Evolutionary conservation across 2,797 vertebrate species (phyloP), one percentile per base, ranked within the genome.

Genomic region (Sebastes matsubarae): DNA sequence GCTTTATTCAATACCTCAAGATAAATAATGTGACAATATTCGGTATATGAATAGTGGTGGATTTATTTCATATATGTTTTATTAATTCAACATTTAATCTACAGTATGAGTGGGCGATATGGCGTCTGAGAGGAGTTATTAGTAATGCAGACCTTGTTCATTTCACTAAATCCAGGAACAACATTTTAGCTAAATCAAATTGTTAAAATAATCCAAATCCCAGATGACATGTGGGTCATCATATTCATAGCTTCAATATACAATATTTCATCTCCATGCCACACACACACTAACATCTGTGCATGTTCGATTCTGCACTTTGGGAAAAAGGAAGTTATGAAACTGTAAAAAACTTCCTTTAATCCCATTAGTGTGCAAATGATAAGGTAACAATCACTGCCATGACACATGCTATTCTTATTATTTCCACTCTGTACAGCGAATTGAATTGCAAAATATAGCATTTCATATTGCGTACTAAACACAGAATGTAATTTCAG

Each of bases 371-470:
- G 14, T 42, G 14, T 16, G 38, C 9, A 54, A 22, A 54, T 54
- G 20, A n/a, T 11, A 54, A 54, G n/a, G 38, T 42, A 42, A 46
- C 22, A 59, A 25, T 25, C 14, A 18, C 57, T 27, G 25, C 3
- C 22, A 64, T 34, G 22, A 65, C 0, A 25, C 25, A 65, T 55
- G 60, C 4, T 12, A 13, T 46, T 18, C 42, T 46, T 46, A 46
- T 20, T 18, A 46, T 46, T 46, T 0, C 42, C 42, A 46, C 42
- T 46, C 42, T 18, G 42, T 46, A 18, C 42, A 0, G 16, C 42
- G 0, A 8, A 46, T 1, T 0, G 3, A 46, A 46, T 0, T 8
- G 42, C 0, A 46, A 46, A 46, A 46, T 46, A 59, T 24, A 46
- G 10, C 30, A 74, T 29, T 65, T 13, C 16, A 18, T 54, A 25